Evolutionary conservation across 2,888 invertebrate genomes (phyloP), one percentile per base, ranked within the genome.

Genomic region (Clitarchus hookeri): DNA sequence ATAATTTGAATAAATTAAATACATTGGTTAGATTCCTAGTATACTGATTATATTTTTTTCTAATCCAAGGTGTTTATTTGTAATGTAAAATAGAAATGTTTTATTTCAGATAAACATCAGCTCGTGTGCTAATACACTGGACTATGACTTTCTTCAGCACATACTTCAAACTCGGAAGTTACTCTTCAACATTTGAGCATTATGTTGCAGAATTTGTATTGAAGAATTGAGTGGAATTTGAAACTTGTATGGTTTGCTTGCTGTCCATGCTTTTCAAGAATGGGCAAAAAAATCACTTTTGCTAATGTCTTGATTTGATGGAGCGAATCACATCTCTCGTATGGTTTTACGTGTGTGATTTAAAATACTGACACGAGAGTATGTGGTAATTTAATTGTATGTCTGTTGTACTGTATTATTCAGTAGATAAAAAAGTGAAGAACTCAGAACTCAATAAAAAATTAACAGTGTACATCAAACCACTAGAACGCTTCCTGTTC

Each of bases 401-500:
- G 65, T 65, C 65, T 65, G n/a, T 65, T 65, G 65, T 65, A 23
- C 65, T 65, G 65, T 23, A 65, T 65, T 65, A 65, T 65, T 65
- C 65, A 65, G 65, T 65, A 65, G 65, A 23, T 65, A 65, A 65
- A 65, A 65, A 19, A n/a, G 23, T 65, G 65, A 65, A 23, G 23
- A 65, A 65, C 65, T 65, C 19, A 16, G 65, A 65, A 65, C 65
- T 16, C 16, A 23, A 65, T n/a, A 11, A 65, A 65, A 65, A 11
- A 65, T 65, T 65, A 48, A 65, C 65, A 65, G n/a, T 65, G 65
- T 65, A 65, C n/a, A n/a, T 65, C 65, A 65, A 65, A 65, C 65
- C 6, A 65, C 16, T 65, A 65, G 65, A 23, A 65, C 65, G 65
- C 65, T 65, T 65, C 65, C n/a, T 65, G n/a, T 65, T 65, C 65